Evolutionary conservation across 2,113 vertebrate genomes (phyloP), one percentile per base, ranked within the genome.

Genomic region (Dendropsophus ebraccatus): DNA sequence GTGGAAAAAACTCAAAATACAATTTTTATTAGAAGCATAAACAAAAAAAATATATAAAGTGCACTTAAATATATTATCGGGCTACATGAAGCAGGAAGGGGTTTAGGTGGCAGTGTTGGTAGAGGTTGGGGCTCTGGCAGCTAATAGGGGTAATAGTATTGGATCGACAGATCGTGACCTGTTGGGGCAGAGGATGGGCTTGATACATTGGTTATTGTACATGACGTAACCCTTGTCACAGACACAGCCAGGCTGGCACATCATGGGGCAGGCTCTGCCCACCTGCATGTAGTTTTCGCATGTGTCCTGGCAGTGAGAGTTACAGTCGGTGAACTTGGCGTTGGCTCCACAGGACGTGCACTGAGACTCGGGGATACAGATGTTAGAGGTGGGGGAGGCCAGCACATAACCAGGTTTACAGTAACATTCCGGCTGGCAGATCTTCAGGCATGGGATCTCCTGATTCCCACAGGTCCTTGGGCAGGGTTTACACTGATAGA

Each of bases 401-500:
- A 83, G 69, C 23, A 83, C 52, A 11, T 28, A 83, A 17, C 69
- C 69, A 21, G 82, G 82, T 28, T 83, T 83, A 69, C 82, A 83
- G 50, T 83, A 83, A 45, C 82, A 83, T 16, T 74, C 82, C 1
- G 82, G 50, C n/a, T 83, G 50, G 16, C 82, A 83, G 13, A 37
- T 54, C 69, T 83, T 83, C 52, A 83, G 28, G 37, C 82, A 83
- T 5, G 69, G 67, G 14, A 74, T 28, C 2, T 73, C 50, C 32
- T 28, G 19, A 23, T 74, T 74, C 10, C 65, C 82, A 16, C 82
- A 83, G 32, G 32, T 74, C 30, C 41, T 73, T n/a, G 82, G 82
- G 52, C 82, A 83, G 0, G 82, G 82, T n/a, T 83, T 83, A 37
- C 82, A 83, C 2, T 23, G 82, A 25, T 83, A 83, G n/a, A 83